These are phyloP conservation scores for Anthoscopus minutus DNA, from an alignment of 2,113 vertebrate species.

Conservation along the genomic window DNA sequence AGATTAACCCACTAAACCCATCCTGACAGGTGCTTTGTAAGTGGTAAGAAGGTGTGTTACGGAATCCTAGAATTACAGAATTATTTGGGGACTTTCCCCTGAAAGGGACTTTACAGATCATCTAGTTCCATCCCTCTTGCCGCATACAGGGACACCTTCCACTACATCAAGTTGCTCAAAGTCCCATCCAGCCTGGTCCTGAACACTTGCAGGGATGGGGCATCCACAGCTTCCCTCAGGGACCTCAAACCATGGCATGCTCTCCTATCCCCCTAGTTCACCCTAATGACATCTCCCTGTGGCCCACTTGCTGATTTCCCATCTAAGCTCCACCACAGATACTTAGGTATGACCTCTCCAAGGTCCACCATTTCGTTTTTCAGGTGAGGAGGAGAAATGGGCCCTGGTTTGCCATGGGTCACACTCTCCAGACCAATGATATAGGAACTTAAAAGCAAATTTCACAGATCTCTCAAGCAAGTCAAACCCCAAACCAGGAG, in stretches of 20 bases:
- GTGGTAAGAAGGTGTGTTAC: fast-evolving
- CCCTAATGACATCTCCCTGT: neutral
- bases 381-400: neutral
- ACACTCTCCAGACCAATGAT: neutral
- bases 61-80: neutral
- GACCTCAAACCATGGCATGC: neutral
- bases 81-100: neutral
- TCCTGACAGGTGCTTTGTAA: neutral
- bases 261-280: neutral
- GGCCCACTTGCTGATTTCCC: neutral
- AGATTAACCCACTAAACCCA: neutral
- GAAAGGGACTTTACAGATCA: neutral
- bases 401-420: neutral
- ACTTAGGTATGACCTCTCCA: neutral
- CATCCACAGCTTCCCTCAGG: neutral
- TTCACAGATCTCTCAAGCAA: neutral
- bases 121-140: neutral
- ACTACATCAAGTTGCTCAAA: neutral
- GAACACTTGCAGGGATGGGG: neutral
- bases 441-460: neutral
- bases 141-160: neutral
- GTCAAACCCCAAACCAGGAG: neutral
- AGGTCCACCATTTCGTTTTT: neutral
- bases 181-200: neutral
- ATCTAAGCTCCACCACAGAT: neutral